phyloP scores from a whole-genome alignment of 1,140 invertebrate genomes.

The Phocides pigmalion region DNA sequence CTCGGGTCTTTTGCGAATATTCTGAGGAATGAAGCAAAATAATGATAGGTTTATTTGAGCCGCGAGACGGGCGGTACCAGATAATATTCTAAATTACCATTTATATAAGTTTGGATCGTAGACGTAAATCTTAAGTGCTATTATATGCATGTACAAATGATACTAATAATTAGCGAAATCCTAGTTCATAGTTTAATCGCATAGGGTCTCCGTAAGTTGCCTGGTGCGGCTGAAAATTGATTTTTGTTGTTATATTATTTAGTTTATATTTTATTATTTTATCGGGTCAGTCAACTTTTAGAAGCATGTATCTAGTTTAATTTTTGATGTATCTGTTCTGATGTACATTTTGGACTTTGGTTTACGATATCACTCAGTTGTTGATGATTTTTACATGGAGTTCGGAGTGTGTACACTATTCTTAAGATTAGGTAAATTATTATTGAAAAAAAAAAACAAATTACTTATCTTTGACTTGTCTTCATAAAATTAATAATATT shows the following conservation, averaged over 20 bases:
- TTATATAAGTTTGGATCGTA: slow-evolving; percentile 64
- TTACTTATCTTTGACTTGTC: slow-evolving; percentile 44
- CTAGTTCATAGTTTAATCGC: slow-evolving; percentile 59
- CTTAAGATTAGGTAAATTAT: slow-evolving; percentile 37
- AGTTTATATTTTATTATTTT: slow-evolving; percentile 77
- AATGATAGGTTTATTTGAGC: not conserved
- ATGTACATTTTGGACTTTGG: slow-evolving; percentile 51
- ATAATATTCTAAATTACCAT: slow-evolving; percentile 74
- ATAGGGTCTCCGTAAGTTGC: slow-evolving; percentile 54
- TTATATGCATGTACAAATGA: slow-evolving; percentile 77
- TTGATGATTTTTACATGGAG: slow-evolving; percentile 34
- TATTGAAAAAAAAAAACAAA: slow-evolving; percentile 33
- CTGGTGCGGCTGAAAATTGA: slow-evolving; percentile 56
- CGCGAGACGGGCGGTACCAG: slow-evolving; percentile 22
- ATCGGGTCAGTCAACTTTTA: slow-evolving; percentile 67
- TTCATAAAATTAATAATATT: slow-evolving; percentile 40
- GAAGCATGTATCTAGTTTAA: slow-evolving; percentile 60
- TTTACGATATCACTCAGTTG: slow-evolving; percentile 40
- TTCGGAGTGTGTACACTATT: slow-evolving; percentile 24
- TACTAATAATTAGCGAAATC: slow-evolving; percentile 73
- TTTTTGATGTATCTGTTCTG: slow-evolving; percentile 53
- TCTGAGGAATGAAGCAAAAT: not conserved
- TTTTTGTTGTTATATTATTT: slow-evolving; percentile 76
- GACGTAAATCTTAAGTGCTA: slow-evolving; percentile 68
- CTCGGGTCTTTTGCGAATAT: not conserved